These are phyloP conservation scores for Borostomias antarcticus DNA, from an alignment of 2,797 vertebrate species.

Conservation along the genomic window DNA sequence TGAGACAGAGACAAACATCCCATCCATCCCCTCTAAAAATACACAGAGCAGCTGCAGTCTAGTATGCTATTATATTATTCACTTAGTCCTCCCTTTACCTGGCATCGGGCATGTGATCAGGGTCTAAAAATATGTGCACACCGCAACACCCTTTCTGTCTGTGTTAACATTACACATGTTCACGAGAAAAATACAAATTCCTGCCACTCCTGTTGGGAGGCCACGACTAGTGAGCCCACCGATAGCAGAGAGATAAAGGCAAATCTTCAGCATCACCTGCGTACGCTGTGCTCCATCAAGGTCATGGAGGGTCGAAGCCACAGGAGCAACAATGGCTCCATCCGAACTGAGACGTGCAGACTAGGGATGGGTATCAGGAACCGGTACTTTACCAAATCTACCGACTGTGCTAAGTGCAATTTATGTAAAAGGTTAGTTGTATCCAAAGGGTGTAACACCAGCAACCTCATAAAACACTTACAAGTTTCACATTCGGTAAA, in stretches of 20 bases:
- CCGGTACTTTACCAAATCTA: too few species aligned
- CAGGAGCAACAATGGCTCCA: slow-evolving; percentile 11
- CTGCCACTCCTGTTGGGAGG: background rate
- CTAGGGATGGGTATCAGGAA: slow-evolving; percentile 26
- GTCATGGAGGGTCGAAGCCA: background rate
- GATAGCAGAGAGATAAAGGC: background rate
- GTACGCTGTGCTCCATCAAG: slow-evolving; percentile 4
- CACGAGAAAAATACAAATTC: slow-evolving; percentile 13
- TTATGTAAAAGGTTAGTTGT: too few species aligned
- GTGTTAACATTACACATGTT: slow-evolving; percentile 31
- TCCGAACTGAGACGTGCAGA: slow-evolving; percentile 3
- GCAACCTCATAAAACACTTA: too few species aligned
- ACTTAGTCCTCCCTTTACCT: slow-evolving; percentile 21
- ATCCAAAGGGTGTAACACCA: too few species aligned
- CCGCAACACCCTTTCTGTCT: slow-evolving; percentile 9
- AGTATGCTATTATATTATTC: slow-evolving; percentile 44
- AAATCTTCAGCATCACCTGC: slow-evolving; percentile 4
- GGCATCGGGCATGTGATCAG: slow-evolving; percentile 45
- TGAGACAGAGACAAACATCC: too few species aligned
- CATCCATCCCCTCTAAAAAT: slow-evolving; percentile 43
- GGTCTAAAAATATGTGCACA: slow-evolving; percentile 40
- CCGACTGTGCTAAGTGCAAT: too few species aligned
- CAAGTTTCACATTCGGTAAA: too few species aligned
- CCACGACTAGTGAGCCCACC: too few species aligned
- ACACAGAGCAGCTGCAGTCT: slow-evolving; percentile 31